Evolutionary conservation across 2,113 vertebrate species (phyloP), one percentile per base, ranked within the genome.

Genomic region (Leiothrix lutea): DNA sequence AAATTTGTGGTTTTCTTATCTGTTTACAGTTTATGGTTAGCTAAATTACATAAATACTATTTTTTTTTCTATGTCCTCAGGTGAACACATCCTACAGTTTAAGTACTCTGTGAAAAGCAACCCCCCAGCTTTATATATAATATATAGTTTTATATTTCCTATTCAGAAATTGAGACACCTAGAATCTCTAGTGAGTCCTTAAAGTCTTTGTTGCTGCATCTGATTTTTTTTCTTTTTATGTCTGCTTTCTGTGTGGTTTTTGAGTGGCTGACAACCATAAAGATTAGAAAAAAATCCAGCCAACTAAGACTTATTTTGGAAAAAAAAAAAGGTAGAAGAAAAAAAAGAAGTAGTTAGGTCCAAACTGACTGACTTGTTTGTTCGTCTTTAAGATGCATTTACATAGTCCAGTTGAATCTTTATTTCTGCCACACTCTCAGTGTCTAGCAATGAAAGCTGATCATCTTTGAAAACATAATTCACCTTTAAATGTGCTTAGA

Each of bases 401-500:
- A 51, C 33, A 88, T 86, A 64, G 35, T 67, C 11, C 47, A 44
- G 2, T 78, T 94, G 40, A 81, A 61, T 80, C 35, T 66, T 80
- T 62, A 62, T 64, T 82, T 78, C 80, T 88, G 48, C 31, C 42
- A 71, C 56, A 84, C 51, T 67, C 53, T 33, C 64, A 21, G 36
- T 90, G 53, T 57, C 73, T 89, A 65, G 57, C 44, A 81, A n/a
- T 44, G 48, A 86, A 81, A 90, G 64, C 71, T 88, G 48, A 86
- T 86, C 48, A 35, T 69, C 57, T 90, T 91, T 92, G 84, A 93
- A 96, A 97, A 77, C 29, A 56, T 72, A 93, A 84, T 92, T 97
- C 88, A 88, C 86, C 77, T 96, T 95, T 94, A 96, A 97, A 93
- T 96, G 78, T 82, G 83, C 81, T 92, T 86, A 80, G 82, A 42